Evolutionary conservation across 1,140 invertebrate genomes (phyloP).

Genomic region (Cydia fagiglandana): DNA sequence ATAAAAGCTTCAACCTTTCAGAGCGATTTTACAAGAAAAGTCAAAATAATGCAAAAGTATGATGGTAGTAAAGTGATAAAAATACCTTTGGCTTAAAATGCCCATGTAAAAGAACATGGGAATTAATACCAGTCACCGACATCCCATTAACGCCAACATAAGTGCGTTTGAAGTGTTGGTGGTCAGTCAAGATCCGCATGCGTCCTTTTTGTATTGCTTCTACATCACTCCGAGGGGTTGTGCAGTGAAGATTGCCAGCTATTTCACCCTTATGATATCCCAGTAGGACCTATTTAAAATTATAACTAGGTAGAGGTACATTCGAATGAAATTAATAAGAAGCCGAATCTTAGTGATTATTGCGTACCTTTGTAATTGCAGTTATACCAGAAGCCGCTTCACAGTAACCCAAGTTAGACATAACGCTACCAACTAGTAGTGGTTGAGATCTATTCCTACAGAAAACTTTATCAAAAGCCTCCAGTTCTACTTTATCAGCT

Average conservation of each 20-base stretch:
- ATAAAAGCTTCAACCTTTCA: background rate
- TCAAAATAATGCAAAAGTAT: too few relatives aligned
- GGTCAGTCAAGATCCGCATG: conserved; percentile 51
- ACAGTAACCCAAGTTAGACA: conserved; percentile 86
- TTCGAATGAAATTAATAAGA: too few relatives aligned
- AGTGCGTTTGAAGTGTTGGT: conserved; percentile 40
- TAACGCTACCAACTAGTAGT: conserved; percentile 84
- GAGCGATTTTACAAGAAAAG: too few relatives aligned
- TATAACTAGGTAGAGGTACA: too few relatives aligned
- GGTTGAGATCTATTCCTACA: conserved; percentile 73
- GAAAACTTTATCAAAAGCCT: conserved; percentile 53
- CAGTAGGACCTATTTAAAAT: conserved; percentile 49
- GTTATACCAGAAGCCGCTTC: conserved; percentile 83
- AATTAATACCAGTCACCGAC: conserved; percentile 52
- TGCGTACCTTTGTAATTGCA: conserved; percentile 79
- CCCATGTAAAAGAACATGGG: conserved; percentile 55
- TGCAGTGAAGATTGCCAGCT: conserved; percentile 52
- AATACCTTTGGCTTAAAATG: conserved; percentile 58
- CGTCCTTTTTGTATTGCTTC: conserved; percentile 48
- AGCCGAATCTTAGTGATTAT: background rate
- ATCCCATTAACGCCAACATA: conserved; percentile 56
- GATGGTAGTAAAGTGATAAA: background rate
- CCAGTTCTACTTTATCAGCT: conserved; percentile 49
- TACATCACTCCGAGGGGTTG: conserved; percentile 48
- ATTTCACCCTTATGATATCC: conserved; percentile 51